phyloP scores from a whole-genome alignment of 2,113 vertebrate genomes.

The Nyctibius bracteatus region DNA sequence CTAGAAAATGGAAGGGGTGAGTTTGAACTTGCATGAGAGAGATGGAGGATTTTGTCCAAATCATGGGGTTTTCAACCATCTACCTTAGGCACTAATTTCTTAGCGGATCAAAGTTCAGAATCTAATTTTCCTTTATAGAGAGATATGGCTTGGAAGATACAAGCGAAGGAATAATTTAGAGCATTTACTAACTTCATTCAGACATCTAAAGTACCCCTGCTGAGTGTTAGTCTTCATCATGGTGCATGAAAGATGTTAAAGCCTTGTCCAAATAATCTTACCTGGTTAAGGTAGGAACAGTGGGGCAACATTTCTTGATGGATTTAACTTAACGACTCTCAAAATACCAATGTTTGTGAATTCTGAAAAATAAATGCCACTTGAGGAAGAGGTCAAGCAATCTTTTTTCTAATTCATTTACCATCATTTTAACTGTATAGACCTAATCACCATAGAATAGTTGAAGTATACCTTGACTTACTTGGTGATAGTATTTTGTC shows the following conservation, averaged over 20 bases:
- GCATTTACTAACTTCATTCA: neutral
- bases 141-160: neutral
- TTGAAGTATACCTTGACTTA: neutral
- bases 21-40: neutral
- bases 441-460: neutral
- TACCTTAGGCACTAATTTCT: neutral
- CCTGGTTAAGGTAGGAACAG: neutral
- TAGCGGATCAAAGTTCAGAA: neutral
- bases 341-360: neutral
- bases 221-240: neutral
- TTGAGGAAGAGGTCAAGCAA: neutral
- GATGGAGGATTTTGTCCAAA: neutral
- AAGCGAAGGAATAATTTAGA: neutral
- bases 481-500: accelerated
- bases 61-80: neutral
- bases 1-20: neutral
- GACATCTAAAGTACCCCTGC: neutral
- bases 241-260: neutral
- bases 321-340: neutral
- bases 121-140: neutral
- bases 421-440: neutral
- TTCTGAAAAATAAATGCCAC: neutral
- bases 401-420: neutral
- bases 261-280: neutral
- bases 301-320: neutral